Evolutionary conservation across 2,888 invertebrate species (phyloP).

Genomic region (Chymomyza caudatula): DNA sequence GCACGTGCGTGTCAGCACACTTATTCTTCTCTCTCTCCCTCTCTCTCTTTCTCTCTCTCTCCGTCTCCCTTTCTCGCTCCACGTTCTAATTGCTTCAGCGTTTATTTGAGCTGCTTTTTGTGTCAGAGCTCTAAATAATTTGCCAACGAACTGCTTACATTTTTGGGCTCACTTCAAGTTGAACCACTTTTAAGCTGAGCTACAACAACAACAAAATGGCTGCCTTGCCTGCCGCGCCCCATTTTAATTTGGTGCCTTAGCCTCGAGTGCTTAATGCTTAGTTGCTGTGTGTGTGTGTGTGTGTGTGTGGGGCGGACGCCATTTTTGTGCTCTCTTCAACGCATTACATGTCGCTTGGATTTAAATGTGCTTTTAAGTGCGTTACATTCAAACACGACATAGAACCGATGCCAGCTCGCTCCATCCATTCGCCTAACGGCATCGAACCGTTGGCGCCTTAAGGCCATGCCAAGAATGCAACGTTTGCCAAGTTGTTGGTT

Average conservation of each 20-base stretch:
- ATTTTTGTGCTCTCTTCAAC: neutral
- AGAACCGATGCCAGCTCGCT: neutral
- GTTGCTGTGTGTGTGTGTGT: slow-evolving; percentile 1
- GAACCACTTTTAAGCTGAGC: neutral
- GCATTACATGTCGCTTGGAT: slow-evolving; percentile 21
- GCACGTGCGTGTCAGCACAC: neutral
- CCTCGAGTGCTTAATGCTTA: neutral
- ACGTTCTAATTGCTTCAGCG: slow-evolving; percentile 11
- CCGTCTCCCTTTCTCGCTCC: neutral
- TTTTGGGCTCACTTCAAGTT: neutral
- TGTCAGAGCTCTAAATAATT: neutral
- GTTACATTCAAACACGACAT: slow-evolving; percentile 1
- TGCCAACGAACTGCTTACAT: neutral
- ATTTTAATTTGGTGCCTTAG: neutral
- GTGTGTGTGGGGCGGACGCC: neutral
- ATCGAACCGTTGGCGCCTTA: neutral
- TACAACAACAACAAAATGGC: neutral
- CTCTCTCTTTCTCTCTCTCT: neutral
- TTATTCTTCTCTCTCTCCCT: neutral
- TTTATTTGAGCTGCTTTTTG: neutral
- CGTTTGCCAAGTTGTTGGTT: neutral
- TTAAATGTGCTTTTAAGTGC: slow-evolving; percentile 21
- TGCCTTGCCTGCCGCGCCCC: neutral
- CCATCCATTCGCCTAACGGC: neutral
- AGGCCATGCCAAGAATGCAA: neutral